Percentiles rank a stretch among this genome's conserved stretches.
Evolutionary conservation across 1,140 invertebrate genomes (phyloP).

Genomic region (Cotesia chilonis): DNA sequence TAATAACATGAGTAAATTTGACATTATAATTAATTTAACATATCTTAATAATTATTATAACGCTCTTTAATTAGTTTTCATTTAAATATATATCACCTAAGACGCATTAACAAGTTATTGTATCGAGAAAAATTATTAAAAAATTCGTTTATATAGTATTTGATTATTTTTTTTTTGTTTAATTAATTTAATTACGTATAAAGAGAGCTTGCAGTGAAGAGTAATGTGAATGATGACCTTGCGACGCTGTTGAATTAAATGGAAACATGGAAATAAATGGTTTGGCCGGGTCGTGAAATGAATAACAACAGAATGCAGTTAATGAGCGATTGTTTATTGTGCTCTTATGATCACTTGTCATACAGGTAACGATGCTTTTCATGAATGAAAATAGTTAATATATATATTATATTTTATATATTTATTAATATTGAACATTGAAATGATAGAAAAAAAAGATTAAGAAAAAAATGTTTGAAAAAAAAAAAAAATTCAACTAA

Average conservation of each 20-base stretch:
- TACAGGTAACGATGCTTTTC: constrained; percentile 68
- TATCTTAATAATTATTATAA: constrained; percentile 17
- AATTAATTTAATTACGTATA: constrained; percentile 2
- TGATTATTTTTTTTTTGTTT: background rate
- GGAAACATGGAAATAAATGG: constrained; percentile 55
- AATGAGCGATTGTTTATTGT: constrained; percentile 69
- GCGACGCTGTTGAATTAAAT: constrained; percentile 46
- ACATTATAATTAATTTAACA: constrained; percentile 11
- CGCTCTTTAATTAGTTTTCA: constrained; percentile 5
- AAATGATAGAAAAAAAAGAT: constrained; percentile 62
- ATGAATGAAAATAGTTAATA: constrained; percentile 69
- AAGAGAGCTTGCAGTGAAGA: constrained; percentile 36
- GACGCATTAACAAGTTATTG: too few species aligned
- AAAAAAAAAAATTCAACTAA: constrained; percentile 55
- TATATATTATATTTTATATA: constrained; percentile 60
- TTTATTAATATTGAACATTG: constrained; percentile 67
- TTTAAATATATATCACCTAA: constrained; percentile 9
- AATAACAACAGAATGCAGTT: constrained; percentile 69
- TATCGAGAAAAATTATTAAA: too few species aligned
- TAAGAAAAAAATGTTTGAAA: constrained; percentile 45
- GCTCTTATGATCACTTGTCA: constrained; percentile 68
- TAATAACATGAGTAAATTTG: constrained; percentile 43
- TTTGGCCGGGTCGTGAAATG: constrained; percentile 65
- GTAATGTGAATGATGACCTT: constrained; percentile 48
- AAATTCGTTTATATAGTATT: too few species aligned